Conservation (phyloP, 2,797 vertebrate species). For the Neosalanx taihuensis region DNA sequence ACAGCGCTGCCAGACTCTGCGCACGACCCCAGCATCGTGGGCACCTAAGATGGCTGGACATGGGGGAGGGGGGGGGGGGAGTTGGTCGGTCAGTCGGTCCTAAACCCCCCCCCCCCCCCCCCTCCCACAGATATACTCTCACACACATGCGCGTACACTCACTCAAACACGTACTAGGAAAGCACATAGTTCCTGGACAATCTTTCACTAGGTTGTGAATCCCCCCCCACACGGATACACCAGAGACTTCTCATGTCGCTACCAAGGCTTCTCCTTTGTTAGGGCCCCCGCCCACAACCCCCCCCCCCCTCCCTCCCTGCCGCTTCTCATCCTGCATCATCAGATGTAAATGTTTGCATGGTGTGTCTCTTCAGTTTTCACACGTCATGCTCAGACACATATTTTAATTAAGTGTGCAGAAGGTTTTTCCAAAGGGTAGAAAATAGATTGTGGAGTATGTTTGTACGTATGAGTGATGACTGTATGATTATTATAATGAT, state of each 20-base stretch:
- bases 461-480: slow-evolving; percentile 18
- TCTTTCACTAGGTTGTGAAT: slow-evolving; percentile 42
- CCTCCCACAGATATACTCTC: background rate
- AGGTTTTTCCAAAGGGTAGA: slow-evolving; percentile 43
- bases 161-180: slow-evolving; percentile 5
- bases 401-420: slow-evolving; percentile 39
- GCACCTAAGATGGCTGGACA: slow-evolving; percentile 75
- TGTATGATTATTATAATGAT: slow-evolving; percentile 11
- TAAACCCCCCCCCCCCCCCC: background rate
- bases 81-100: background rate
- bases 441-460: slow-evolving; percentile 1
- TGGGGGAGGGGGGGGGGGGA: background rate
- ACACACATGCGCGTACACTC: background rate
- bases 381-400: slow-evolving; percentile 26
- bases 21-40: slow-evolving; percentile 89
- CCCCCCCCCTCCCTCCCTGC: background rate
- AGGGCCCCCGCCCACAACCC: background rate
- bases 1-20: slow-evolving; percentile 86
- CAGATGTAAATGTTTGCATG: slow-evolving; percentile 35
- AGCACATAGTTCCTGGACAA: slow-evolving; percentile 35
- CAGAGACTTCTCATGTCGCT: slow-evolving; percentile 22
- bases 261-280: background rate
- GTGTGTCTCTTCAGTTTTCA: slow-evolving; percentile 34
- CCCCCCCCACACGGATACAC: slow-evolving; percentile 25
- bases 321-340: background rate